Percentiles rank a stretch among this genome's conserved stretches.
These are phyloP conservation scores for Nudaria mundana DNA, from an alignment of 2,888 invertebrate genomes.

Conservation along the genomic window DNA sequence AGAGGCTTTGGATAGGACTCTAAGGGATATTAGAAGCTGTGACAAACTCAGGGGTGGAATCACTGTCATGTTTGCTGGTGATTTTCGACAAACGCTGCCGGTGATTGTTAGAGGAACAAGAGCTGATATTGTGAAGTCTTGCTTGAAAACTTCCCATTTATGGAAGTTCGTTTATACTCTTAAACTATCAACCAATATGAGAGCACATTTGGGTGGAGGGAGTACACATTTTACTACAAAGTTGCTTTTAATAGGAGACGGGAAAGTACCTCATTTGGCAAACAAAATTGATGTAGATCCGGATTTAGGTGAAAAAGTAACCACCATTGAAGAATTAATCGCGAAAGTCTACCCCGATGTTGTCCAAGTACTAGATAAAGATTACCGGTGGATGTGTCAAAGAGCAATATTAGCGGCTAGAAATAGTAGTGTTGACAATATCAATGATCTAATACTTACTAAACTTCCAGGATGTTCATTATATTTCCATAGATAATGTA, in stretches of 20 bases:
- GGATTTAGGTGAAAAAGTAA: too few species aligned
- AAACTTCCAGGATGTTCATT: constrained; percentile 24
- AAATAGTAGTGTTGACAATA: constrained; percentile 24
- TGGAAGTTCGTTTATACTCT: constrained; percentile 24
- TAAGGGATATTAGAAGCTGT: constrained; percentile 24
- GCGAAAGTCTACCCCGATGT: constrained; percentile 16
- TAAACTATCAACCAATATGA: too few species aligned
- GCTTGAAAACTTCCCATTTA: constrained; percentile 25
- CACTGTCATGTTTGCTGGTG: constrained; percentile 24
- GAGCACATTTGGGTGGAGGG: too few species aligned
- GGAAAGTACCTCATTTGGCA: too few species aligned
- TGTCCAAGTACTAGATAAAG: not conserved
- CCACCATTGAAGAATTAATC: not conserved
- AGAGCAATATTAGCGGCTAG: constrained; percentile 28
- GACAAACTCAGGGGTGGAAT: constrained; percentile 21
- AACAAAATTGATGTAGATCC: too few species aligned
- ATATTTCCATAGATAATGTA: constrained; percentile 28
- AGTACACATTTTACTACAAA: too few species aligned
- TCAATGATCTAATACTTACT: constrained; percentile 19
- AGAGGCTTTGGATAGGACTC: constrained; percentile 27
- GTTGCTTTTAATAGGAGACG: too few species aligned
- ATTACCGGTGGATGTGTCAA: constrained; percentile 15
- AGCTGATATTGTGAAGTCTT: constrained; percentile 20
- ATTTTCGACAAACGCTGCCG: constrained; percentile 27
- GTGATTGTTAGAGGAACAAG: constrained; percentile 16